Conservation (phyloP, 2,113 vertebrate species). For the Bostrychus sinensis region DNA sequence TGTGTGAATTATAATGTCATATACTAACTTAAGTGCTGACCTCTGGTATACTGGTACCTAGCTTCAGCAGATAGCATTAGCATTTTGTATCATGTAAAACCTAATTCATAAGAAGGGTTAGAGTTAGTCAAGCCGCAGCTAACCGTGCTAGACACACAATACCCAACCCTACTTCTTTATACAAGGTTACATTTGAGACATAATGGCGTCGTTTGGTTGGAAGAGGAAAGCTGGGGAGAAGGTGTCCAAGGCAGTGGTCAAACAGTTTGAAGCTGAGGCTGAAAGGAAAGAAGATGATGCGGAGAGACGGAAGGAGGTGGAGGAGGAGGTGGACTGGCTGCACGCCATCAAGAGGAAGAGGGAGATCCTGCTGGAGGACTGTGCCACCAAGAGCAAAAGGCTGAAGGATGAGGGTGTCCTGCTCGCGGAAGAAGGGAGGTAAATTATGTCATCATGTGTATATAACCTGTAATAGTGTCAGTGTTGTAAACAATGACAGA, state of each 20-base stretch:
- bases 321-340: conserved; percentile 82
- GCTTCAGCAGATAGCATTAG: background rate
- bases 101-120: background rate
- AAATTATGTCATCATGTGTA: background rate
- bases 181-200: conserved; percentile 10
- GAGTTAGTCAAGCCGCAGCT: no score
- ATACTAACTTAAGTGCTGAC: no score
- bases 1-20: background rate
- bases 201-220: conserved; percentile 97
- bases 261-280: conserved; percentile 89
- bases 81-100: background rate
- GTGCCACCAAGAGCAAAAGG: conserved; percentile 81
- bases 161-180: background rate
- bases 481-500: background rate
- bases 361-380: conserved; percentile 85
- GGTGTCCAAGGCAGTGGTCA: conserved; percentile 87
- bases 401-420: conserved; percentile 88
- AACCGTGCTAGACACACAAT: background rate
- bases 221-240: conserved; percentile 94
- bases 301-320: conserved; percentile 64
- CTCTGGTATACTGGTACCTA: no score
- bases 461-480: background rate
- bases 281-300: conserved; percentile 70
- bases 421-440: conserved; percentile 91
- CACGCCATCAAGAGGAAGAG: conserved; percentile 84